Percentiles rank a stretch among this genome's conserved stretches.
Evolutionary conservation across 2,888 invertebrate species (phyloP).

Genomic region (Acanthopleura granulata): DNA sequence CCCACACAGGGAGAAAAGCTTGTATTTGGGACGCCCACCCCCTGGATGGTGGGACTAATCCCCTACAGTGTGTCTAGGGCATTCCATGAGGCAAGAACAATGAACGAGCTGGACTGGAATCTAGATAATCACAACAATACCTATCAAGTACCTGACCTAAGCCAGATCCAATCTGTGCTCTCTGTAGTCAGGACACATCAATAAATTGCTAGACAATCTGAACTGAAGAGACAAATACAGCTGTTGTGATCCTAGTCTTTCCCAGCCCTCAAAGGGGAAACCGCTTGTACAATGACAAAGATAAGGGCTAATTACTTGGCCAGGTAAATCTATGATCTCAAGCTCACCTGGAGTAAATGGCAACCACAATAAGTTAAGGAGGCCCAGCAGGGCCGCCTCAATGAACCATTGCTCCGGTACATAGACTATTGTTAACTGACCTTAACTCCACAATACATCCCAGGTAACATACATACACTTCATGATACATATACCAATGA

Average conservation of each 20-base stretch:
- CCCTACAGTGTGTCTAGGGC: background rate
- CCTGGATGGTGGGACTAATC: background rate
- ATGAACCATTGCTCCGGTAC: background rate
- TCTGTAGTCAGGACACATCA: background rate
- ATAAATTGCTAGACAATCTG: constrained; percentile 2
- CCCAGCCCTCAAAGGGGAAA: background rate
- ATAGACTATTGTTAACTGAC: too few relatives aligned
- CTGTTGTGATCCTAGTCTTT: background rate
- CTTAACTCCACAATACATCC: too few relatives aligned
- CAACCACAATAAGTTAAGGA: background rate
- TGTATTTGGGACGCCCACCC: too few relatives aligned
- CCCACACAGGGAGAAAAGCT: too few relatives aligned
- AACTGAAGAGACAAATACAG: constrained; percentile 13
- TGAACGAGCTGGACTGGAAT: background rate
- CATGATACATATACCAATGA: too few relatives aligned
- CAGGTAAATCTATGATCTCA: background rate
- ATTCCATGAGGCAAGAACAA: background rate
- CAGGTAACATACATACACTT: too few relatives aligned
- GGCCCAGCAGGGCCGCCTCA: background rate
- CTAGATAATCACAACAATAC: background rate
- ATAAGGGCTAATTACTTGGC: background rate
- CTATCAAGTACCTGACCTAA: background rate
- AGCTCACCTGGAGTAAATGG: background rate
- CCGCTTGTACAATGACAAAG: background rate
- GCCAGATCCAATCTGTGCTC: background rate